Conservation (phyloP, 2,888 invertebrate species). For the Drosophila borealis region DNA sequence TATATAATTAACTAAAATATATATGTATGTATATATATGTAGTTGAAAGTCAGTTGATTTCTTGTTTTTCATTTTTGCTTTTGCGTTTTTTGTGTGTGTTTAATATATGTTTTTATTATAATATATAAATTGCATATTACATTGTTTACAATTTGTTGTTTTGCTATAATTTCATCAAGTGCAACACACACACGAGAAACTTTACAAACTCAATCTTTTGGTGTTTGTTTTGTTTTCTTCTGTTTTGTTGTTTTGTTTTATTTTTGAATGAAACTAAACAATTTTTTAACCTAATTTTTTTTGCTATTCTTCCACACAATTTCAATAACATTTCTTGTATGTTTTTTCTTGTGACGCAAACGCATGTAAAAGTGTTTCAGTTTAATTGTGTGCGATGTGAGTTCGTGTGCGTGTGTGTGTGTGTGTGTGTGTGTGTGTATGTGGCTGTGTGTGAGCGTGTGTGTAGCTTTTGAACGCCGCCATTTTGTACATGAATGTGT, state of each 20-base stretch:
- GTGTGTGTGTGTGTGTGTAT: slow-evolving; percentile 7
- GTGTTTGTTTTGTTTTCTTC: slow-evolving; percentile 33
- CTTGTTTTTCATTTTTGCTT: slow-evolving; percentile 23
- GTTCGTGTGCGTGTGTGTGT: slow-evolving; percentile 8
- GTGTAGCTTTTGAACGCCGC: slow-evolving; percentile 66
- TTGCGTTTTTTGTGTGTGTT: slow-evolving; percentile 30
- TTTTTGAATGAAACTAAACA: slow-evolving; percentile 51
- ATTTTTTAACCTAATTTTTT: slow-evolving; percentile 53
- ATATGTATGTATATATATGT: slow-evolving; percentile 12
- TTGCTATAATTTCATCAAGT: slow-evolving; percentile 49
- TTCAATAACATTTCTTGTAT: slow-evolving; percentile 41
- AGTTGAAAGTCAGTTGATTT: slow-evolving; percentile 51
- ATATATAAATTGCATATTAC: slow-evolving; percentile 57
- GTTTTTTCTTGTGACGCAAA: slow-evolving; percentile 52
- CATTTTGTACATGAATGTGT: slow-evolving; percentile 55
- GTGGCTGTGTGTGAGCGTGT: slow-evolving; percentile 24
- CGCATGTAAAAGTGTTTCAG: slow-evolving; percentile 64
- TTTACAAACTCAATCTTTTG: slow-evolving; percentile 56
- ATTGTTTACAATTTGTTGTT: slow-evolving; percentile 57
- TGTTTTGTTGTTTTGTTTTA: slow-evolving; percentile 20
- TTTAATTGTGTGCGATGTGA: slow-evolving; percentile 5
- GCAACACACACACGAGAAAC: slow-evolving; percentile 56
- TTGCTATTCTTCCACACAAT: slow-evolving; percentile 55
- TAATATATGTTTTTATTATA: slow-evolving; percentile 36
- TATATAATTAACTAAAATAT: slow-evolving; percentile 45